Conservation (phyloP, 2,797 vertebrate genomes). For the Coilia nasus region DNA sequence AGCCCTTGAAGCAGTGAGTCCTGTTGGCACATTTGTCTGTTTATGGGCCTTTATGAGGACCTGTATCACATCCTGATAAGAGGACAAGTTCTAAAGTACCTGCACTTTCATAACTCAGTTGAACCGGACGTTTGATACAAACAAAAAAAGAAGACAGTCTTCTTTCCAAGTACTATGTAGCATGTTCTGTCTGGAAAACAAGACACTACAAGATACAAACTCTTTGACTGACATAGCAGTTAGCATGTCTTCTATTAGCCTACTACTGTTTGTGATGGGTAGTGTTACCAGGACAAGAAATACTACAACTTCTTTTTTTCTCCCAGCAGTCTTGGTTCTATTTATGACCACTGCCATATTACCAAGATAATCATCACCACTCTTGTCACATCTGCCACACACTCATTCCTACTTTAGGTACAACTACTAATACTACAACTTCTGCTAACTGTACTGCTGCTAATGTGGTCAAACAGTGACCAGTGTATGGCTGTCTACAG, state of each 20-base stretch:
- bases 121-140: not conserved
- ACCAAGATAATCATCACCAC: not conserved
- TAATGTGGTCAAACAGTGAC: not conserved
- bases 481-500: no score
- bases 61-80: slow-evolving; percentile 53
- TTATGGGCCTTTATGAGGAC: slow-evolving; percentile 45
- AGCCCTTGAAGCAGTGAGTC: slow-evolving; percentile 33
- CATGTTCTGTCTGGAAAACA: no score
- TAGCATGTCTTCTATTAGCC: not conserved
- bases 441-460: not conserved
- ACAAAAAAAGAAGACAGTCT: not conserved
- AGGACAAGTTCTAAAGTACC: slow-evolving; percentile 47
- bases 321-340: not conserved
- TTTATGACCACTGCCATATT: not conserved
- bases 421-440: slow-evolving; percentile 6
- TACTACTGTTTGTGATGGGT: not conserved
- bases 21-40: slow-evolving; percentile 35
- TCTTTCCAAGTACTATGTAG: not conserved
- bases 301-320: not conserved
- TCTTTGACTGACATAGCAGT: no score
- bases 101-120: slow-evolving; percentile 20
- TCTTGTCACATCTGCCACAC: not conserved
- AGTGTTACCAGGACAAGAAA: not conserved
- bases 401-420: not conserved
- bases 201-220: no score